phyloP scores from a whole-genome alignment of 2,797 vertebrate genomes.

The Periophthalmus magnuspinnatus region DNA sequence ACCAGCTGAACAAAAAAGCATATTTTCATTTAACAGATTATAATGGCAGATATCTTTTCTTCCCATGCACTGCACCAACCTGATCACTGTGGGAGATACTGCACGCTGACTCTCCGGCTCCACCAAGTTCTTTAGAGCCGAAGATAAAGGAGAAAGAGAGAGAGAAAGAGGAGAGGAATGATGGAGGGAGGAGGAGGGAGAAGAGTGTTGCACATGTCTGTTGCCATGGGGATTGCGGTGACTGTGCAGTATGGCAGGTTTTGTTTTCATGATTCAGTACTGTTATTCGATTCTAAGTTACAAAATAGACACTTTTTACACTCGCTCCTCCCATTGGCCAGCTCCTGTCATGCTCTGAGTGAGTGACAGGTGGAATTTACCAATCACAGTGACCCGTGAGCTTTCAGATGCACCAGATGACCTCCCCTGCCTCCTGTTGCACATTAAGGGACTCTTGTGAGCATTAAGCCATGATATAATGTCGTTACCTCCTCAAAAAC shows the following conservation, averaged over 20 bases:
- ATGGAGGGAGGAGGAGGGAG: slow-evolving; percentile 17
- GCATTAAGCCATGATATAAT: too few relatives aligned
- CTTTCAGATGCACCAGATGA: too few relatives aligned
- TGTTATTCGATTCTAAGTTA: neutral
- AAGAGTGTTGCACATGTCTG: slow-evolving; percentile 74
- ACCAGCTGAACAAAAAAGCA: slow-evolving; percentile 62
- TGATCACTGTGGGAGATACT: slow-evolving; percentile 60
- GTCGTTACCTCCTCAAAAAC: too few relatives aligned
- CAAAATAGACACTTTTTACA: neutral
- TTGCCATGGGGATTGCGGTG: slow-evolving; percentile 83
- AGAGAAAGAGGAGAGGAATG: slow-evolving; percentile 19
- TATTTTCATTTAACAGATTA: slow-evolving; percentile 56
- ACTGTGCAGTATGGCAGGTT: slow-evolving; percentile 76
- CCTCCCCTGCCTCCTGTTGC: too few relatives aligned
- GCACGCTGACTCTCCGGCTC: slow-evolving; percentile 58
- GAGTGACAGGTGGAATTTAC: neutral
- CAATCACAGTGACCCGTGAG: neutral
- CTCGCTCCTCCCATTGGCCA: too few relatives aligned
- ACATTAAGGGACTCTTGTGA: too few relatives aligned
- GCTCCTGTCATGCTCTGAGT: neutral
- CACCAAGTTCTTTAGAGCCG: slow-evolving; percentile 28
- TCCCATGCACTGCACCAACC: slow-evolving; percentile 49
- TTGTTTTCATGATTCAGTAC: slow-evolving; percentile 55
- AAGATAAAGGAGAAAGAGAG: neutral
- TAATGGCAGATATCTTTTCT: slow-evolving; percentile 63